Base-by-base conservation (phyloP, 2,113 vertebrate genomes). In the Willisornis vidua region DNA sequence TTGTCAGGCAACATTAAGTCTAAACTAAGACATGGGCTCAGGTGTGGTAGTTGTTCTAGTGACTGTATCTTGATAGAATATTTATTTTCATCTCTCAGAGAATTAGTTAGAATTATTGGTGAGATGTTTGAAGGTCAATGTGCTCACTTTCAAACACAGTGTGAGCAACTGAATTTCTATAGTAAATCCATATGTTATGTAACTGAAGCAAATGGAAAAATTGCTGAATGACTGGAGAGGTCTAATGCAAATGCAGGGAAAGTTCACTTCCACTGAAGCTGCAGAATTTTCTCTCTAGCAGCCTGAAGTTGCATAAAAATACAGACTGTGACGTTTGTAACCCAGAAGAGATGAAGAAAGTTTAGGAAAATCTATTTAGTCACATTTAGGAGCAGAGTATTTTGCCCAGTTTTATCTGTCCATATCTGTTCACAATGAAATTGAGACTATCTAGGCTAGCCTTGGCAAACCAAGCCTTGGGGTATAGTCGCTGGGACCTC, bases 151-250 rank as follows among this genome's bases (percentile, higher is more conserved):
- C 9, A 54, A 93, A 59, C 5, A 20, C 3, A 33, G 5, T 45
- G 43, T 43, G 26, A 91, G 33, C 29, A 63, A 52, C 51, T 48
- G 63, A 51, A 74, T 83, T 88, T 51, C 67, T 90, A 33, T 52
- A 75, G 75, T 59, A 95, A 93, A 93, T 92, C 72, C 35, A 39
- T 90, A 35, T 37, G 26, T 94, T 93, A 45, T 6, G 2, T 93
- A 84, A 91, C 61, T 31, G 41, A 80, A 83, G 59, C 59, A 80
- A 95, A 86, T 84, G 46, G 55, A 83, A 88, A 88, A 90, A 85
- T 14, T 80, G 55, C 68, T 41, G 57, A 62, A n/a, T 67, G 75
- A 20, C 24, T 72, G n/a, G 48, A 43, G 49, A 72, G 25, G 67
- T 54, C 48, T 74, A 54, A 84, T 35, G n/a, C 51, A 75, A 31